Percentiles rank a stretch among this genome's conserved stretches.
Evolutionary conservation across 2,797 vertebrate genomes (phyloP).

Genomic region (Anas acuta): DNA sequence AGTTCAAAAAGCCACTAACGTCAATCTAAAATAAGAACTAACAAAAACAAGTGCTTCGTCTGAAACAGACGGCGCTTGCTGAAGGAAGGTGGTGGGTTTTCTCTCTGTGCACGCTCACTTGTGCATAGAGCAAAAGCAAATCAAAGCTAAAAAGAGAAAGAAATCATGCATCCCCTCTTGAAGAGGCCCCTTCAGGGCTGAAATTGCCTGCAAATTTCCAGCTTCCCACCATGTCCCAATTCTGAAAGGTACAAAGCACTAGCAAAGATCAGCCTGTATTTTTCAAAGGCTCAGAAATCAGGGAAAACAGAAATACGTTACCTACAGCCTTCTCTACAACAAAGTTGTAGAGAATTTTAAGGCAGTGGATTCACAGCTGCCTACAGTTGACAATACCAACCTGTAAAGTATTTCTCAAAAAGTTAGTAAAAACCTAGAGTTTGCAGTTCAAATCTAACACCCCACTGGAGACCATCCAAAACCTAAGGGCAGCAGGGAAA

Average conservation of each 20-base stretch:
- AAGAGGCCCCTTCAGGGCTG: background rate
- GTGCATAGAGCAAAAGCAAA: background rate
- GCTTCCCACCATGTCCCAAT: background rate
- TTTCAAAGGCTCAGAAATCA: background rate
- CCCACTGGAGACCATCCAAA: background rate
- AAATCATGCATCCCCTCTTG: background rate
- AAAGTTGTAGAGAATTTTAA: no score
- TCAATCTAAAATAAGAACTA: conserved; percentile 31
- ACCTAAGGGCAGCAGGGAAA: background rate
- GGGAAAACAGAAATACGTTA: background rate
- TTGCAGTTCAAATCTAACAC: background rate
- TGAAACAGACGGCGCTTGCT: background rate
- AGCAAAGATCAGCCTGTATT: background rate
- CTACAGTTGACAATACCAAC: background rate
- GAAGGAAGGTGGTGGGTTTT: background rate
- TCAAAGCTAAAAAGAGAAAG: background rate
- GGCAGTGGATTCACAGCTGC: background rate
- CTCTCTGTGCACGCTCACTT: background rate
- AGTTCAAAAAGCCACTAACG: conserved; percentile 37
- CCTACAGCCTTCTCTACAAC: background rate
- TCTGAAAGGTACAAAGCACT: background rate
- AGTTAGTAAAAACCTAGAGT: background rate
- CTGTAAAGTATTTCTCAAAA: background rate
- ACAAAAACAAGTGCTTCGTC: background rate
- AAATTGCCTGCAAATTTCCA: background rate